Conservation (phyloP, 2,797 vertebrate genomes). For the Pangasius macronema region DNA sequence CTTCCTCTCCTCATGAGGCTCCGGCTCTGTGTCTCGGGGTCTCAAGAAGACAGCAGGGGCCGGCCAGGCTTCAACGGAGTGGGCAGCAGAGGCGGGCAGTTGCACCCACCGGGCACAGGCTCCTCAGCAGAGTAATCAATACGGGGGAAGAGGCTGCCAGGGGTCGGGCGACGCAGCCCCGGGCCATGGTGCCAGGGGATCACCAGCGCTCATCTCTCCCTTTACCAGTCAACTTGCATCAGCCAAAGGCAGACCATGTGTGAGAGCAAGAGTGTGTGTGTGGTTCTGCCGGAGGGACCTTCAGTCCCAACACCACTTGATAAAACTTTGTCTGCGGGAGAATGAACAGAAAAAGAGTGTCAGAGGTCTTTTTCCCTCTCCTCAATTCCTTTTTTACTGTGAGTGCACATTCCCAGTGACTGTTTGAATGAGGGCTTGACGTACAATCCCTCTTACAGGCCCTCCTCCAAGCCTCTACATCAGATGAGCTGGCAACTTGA, state of each 20-base stretch:
- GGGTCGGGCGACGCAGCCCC: conserved; percentile 78
- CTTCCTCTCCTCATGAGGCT: conserved; percentile 71
- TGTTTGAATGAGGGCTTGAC: conserved; percentile 68
- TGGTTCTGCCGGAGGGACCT: conserved; percentile 74
- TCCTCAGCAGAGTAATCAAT: conserved; percentile 79
- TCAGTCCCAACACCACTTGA: conserved; percentile 71
- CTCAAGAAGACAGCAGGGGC: conserved; percentile 71
- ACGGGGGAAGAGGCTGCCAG: conserved; percentile 79
- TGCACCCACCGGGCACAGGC: conserved; percentile 77
- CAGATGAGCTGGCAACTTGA: conserved; percentile 69
- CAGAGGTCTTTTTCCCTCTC: conserved; percentile 63
- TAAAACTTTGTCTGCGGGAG: conserved; percentile 77
- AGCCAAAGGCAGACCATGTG: conserved; percentile 70
- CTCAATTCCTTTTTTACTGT: conserved; percentile 56
- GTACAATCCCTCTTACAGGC: conserved; percentile 60
- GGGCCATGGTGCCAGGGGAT: conserved; percentile 76
- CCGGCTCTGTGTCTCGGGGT: conserved; percentile 65
- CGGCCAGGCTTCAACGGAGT: conserved; percentile 74
- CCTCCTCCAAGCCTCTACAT: conserved; percentile 67
- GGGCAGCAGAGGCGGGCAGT: conserved; percentile 77
- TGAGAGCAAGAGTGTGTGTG: conserved; percentile 52
- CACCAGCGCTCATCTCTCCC: conserved; percentile 65
- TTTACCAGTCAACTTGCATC: conserved; percentile 64
- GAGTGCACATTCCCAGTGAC: conserved; percentile 69
- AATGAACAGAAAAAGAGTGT: conserved; percentile 67